phyloP scores from a whole-genome alignment of 2,113 vertebrate genomes.

The Ptyas mucosa region DNA sequence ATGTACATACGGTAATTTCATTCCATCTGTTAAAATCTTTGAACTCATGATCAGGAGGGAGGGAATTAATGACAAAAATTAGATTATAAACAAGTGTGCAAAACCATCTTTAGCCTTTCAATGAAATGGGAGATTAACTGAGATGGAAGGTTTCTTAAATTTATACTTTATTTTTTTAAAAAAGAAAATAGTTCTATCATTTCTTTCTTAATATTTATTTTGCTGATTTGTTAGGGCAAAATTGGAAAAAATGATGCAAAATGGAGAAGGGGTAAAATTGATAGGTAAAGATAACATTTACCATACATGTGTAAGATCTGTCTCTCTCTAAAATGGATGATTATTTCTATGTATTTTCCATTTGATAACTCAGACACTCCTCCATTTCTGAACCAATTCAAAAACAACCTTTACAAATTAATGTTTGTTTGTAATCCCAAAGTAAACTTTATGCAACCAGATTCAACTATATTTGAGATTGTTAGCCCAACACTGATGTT shows the following conservation, averaged over 20 bases:
- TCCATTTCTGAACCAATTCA: not conserved
- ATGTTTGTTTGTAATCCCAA: not conserved
- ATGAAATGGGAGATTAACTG: not conserved
- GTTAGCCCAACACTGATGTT: not conserved
- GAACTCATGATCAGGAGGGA: not conserved
- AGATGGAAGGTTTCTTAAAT: not conserved
- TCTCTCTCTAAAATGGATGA: not conserved
- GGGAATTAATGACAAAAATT: not conserved
- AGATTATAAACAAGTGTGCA: not conserved
- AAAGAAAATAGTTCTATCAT: not conserved
- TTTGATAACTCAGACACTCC: not conserved
- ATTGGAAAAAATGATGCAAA: not conserved
- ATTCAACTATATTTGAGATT: not conserved
- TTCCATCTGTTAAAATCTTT: not conserved
- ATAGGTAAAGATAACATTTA: not conserved
- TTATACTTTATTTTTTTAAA: not conserved
- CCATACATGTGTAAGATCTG: not conserved
- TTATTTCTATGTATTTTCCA: not conserved
- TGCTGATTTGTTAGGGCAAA: not conserved
- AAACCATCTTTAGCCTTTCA: not conserved
- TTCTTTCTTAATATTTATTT: not conserved
- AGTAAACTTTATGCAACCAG: not conserved
- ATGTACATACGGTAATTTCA: not conserved
- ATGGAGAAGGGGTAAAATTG: not conserved
- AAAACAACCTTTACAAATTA: not conserved